Conservation (phyloP, 1,140 invertebrate species). For the Arion vulgaris region DNA sequence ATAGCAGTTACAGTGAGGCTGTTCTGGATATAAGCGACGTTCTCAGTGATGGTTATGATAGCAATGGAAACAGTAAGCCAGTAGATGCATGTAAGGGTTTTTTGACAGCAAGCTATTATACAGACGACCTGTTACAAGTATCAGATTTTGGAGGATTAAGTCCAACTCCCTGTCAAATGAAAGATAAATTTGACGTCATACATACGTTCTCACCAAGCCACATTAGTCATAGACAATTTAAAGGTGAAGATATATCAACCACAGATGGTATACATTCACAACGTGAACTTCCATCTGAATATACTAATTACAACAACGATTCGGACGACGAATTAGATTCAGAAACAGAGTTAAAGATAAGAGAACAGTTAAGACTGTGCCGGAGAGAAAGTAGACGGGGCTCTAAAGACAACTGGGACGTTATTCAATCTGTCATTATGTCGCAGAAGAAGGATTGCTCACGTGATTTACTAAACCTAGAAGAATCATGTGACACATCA, state of each 20-base stretch:
- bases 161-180: neutral
- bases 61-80: neutral
- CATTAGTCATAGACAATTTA: neutral
- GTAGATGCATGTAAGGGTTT: neutral
- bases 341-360: neutral
- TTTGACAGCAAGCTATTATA: neutral
- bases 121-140: constrained; percentile 28
- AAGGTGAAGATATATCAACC: neutral
- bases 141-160: constrained; percentile 28
- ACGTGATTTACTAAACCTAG: neutral
- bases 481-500: neutral
- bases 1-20: constrained; percentile 30
- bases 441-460: neutral
- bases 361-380: neutral
- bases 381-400: neutral
- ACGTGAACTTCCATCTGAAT: neutral
- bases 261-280: neutral
- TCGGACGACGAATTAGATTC: neutral
- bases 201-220: neutral
- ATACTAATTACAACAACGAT: neutral
- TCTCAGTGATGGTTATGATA: constrained; percentile 6
- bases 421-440: neutral
- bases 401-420: constrained; percentile 30
- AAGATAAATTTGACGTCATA: neutral
- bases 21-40: neutral